Evolutionary conservation across 64 coral and sea anemone genomes (phyloP).

Genomic region (Trachythela sp.): DNA sequence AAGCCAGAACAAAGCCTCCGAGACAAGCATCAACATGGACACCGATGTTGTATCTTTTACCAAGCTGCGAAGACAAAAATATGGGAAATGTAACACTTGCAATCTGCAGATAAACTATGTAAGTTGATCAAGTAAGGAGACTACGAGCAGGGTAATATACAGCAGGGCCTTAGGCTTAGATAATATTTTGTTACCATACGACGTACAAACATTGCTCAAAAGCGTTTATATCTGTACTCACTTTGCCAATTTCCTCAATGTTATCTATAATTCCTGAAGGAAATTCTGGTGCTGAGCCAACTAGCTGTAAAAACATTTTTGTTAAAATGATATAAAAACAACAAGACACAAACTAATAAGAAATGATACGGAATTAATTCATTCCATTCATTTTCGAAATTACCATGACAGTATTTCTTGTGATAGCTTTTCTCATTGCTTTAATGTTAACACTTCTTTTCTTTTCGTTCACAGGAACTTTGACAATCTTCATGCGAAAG

Average conservation of each 20-base stretch:
- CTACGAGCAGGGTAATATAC: no score
- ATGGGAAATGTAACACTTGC: no score
- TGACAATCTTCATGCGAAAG: background rate
- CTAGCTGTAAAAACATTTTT: background rate
- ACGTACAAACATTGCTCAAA: no score
- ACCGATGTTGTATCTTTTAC: constrained; percentile 16
- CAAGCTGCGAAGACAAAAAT: background rate
- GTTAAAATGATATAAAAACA: background rate
- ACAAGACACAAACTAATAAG: no score
- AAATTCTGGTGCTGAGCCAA: constrained; percentile 15
- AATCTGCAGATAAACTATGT: no score
- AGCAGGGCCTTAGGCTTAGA: no score
- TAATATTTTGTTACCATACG: no score
- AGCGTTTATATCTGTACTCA: background rate
- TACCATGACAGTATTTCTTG: background rate
- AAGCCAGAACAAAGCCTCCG: background rate
- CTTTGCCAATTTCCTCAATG: background rate
- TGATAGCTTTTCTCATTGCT: background rate
- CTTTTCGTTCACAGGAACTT: background rate
- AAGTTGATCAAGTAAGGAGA: no score
- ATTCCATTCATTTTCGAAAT: background rate
- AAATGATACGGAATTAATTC: no score
- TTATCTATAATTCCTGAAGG: background rate
- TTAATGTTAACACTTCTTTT: background rate
- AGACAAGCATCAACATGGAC: background rate